Evolutionary conservation across 2,113 vertebrate genomes (phyloP), one percentile per base, ranked within the genome.

Genomic region (Oryzias woworae): DNA sequence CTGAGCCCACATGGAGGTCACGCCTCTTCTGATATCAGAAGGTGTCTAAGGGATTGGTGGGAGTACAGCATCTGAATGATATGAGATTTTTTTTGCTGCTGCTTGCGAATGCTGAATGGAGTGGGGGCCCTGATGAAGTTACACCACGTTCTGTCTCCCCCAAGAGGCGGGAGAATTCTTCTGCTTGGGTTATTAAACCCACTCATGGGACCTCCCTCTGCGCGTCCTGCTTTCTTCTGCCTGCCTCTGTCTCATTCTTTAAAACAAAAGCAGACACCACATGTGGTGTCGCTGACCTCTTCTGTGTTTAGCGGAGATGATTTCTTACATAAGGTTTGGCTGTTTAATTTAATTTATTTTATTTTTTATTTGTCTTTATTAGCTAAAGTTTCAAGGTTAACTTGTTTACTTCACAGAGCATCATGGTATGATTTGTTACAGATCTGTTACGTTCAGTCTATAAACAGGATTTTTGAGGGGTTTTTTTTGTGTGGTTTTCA

Each of bases 131-230:
- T 43, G 72, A 57, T 62, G 63, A 64, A 69, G 77, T 59, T 83
- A 45, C 44, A 48, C 36, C 77, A 50, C 60, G 18, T 87, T 87
- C 77, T 89, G 86, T 85, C 91, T 83, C 90, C 91, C 89, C 81
- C 90, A 54, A 82, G 89, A 90, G 90, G 87, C 36, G 2, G 51
- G 44, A 75, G 67, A 57, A 7, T 50, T 69, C 12, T 41, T 44
- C 47, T 75, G 57, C 73, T 63, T 59, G 47, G 24, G 17, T 28
- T 65, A 36, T 36, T 72, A 26, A 28, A 31, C 20, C 14, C 53
- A 53, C 50, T 73, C 53, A 1, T 16, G 22, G 18, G 85, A 81
- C 71, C 70, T 71, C 66, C 68, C 73, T 71, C 66, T 60, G 66
- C 36, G 69, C 2, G 23, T 57, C 71, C 71, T 62, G 63, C 62